Conservation (phyloP, 2,888 invertebrate species). For the Nasonovia ribisnigri region DNA sequence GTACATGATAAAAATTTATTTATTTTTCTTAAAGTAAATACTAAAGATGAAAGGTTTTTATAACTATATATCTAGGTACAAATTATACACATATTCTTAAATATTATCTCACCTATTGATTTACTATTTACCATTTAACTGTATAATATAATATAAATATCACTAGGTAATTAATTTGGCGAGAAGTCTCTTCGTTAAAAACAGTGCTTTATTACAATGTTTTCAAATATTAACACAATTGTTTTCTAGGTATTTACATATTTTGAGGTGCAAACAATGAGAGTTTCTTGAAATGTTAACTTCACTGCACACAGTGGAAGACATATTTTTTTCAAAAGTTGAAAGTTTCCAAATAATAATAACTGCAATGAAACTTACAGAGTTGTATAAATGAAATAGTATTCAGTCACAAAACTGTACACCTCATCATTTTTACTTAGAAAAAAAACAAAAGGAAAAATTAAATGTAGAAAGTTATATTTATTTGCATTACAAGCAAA, state of each 20-base stretch:
- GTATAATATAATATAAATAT: neutral
- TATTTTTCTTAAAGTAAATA: neutral
- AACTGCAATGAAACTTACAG: neutral
- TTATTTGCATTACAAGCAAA: conserved; percentile 18
- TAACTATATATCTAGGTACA: too few species aligned
- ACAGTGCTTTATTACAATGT: neutral
- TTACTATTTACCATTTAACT: neutral
- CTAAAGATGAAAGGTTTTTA: neutral
- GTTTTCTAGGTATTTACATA: neutral
- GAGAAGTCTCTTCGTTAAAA: neutral
- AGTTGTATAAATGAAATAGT: conserved; percentile 13
- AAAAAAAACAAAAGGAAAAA: neutral
- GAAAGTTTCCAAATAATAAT: conserved; percentile 36
- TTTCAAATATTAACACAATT: neutral
- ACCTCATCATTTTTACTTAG: neutral
- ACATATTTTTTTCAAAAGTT: neutral
- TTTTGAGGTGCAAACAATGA: neutral
- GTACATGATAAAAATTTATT: neutral
- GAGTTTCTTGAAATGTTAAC: neutral
- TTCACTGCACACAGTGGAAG: neutral
- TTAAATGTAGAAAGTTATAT: neutral
- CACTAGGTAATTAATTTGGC: neutral
- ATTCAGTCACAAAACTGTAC: neutral
- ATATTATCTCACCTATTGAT: neutral
- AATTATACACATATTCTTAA: neutral